Percentiles rank a stretch among this genome's conserved stretches.
These are phyloP conservation scores for Ciconia nigra DNA, from an alignment of 2,797 vertebrate species.

Conservation along the genomic window DNA sequence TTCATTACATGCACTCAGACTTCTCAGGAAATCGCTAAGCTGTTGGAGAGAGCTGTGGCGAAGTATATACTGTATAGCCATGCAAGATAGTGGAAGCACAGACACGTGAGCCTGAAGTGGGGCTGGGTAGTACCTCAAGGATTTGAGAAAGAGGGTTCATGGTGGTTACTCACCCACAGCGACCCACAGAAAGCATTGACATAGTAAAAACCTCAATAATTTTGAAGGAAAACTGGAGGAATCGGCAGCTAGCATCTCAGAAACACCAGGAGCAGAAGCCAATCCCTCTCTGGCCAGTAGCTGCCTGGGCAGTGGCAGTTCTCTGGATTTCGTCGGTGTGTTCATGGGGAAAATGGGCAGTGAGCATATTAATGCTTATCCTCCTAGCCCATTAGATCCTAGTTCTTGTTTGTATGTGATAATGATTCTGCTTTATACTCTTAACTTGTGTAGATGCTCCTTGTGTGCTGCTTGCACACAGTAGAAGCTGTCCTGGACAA, in stretches of 20 bases:
- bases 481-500: not conserved
- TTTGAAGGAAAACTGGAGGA: not conserved
- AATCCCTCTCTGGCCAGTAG: not conserved
- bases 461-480: not conserved
- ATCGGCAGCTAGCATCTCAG: not conserved
- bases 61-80: not conserved
- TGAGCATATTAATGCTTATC: not conserved
- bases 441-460: not conserved
- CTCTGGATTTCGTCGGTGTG: not conserved
- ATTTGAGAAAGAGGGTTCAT: not conserved
- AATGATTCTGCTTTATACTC: not conserved
- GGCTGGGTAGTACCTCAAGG: not conserved
- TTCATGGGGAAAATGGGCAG: not conserved
- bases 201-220: not conserved
- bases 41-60: not conserved
- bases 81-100: not conserved
- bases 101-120: not conserved
- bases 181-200: not conserved
- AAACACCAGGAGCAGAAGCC: not conserved
- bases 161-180: not conserved
- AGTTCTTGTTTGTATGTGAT: not conserved
- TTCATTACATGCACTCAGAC: not conserved
- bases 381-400: not conserved
- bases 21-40: not conserved
- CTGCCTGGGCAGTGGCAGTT: not conserved